phyloP scores from a whole-genome alignment of 2,113 vertebrate species.

The Solea senegalensis region DNA sequence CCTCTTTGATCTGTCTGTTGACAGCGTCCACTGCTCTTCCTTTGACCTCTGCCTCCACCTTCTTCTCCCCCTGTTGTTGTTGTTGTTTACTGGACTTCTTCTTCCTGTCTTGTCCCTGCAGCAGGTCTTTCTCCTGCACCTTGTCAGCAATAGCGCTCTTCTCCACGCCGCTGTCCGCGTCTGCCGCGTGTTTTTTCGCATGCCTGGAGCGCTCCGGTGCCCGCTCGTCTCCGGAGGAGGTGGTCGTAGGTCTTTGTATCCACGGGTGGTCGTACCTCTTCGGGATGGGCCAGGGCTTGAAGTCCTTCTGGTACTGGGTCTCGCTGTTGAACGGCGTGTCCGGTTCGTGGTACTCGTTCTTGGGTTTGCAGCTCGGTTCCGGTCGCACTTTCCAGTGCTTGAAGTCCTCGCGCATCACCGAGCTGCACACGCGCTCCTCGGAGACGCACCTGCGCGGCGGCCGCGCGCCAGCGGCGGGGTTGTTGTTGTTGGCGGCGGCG shows the following conservation, averaged over 20 bases:
- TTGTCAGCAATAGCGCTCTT: conserved; percentile 81
- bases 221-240: conserved; percentile 52
- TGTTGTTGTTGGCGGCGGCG: too few species aligned
- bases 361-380: conserved; percentile 93
- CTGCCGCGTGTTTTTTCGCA: conserved; percentile 44
- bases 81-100: conserved; percentile 56
- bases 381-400: conserved; percentile 93
- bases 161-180: conserved; percentile 77
- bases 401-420: conserved; percentile 96
- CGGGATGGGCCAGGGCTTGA: conserved; percentile 92
- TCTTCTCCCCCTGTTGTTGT: conserved; percentile 55
- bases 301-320: conserved; percentile 99
- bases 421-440: conserved; percentile 80
- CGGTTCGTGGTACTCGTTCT: conserved; percentile 90
- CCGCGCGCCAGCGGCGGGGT: conserved; percentile 54
- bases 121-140: conserved; percentile 80
- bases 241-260: conserved; percentile 86
- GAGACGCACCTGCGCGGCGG: conserved; percentile 70
- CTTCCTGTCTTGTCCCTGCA: conserved; percentile 66
- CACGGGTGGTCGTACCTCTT: conserved; percentile 93
- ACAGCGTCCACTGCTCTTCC: conserved; percentile 89
- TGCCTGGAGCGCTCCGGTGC: conserved; percentile 54
- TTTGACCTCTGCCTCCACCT: conserved; percentile 71
- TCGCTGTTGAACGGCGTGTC: conserved; percentile 91
- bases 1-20: conserved; percentile 92